Evolutionary conservation across 1,140 invertebrate species (phyloP).

Genomic region (Brachionus koreanus): DNA sequence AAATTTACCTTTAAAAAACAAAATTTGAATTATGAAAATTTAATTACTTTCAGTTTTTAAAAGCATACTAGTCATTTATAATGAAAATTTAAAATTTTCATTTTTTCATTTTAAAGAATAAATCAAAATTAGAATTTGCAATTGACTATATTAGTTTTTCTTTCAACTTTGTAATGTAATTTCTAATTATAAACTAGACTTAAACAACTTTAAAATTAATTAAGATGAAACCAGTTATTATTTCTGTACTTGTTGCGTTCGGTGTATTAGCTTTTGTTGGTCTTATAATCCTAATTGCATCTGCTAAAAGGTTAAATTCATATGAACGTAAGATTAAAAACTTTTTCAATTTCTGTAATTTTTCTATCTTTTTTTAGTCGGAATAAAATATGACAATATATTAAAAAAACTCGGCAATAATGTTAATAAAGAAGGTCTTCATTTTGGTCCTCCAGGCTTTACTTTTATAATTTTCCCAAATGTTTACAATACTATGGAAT

Average conservation of each 20-base stretch:
- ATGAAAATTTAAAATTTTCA: background rate
- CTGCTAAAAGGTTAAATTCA: conserved; percentile 51
- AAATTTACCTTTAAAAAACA: background rate
- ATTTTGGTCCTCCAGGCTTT: conserved; percentile 52
- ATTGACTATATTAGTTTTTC: too few relatives aligned
- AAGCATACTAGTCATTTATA: background rate
- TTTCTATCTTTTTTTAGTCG: conserved; percentile 49
- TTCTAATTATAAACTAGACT: background rate
- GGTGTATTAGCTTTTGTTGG: background rate
- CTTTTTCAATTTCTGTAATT: background rate
- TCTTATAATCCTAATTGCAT: conserved; percentile 48
- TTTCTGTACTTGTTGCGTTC: background rate
- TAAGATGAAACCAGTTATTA: background rate
- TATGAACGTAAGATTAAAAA: conserved; percentile 49
- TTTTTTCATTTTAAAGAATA: background rate
- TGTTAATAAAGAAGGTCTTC: conserved; percentile 50
- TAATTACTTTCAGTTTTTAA: background rate
- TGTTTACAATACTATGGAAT: conserved; percentile 51
- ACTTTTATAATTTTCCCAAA: conserved; percentile 54
- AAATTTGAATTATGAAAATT: background rate
- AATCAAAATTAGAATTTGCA: too few relatives aligned
- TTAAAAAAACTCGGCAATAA: conserved; percentile 48
- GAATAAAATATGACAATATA: conserved; percentile 52
- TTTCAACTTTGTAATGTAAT: background rate
- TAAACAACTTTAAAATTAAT: background rate